Percentiles rank a stretch among this genome's conserved stretches.
These are phyloP conservation scores for Oscheius sp. DNA, from an alignment of 2,888 invertebrate genomes.

Conservation along the genomic window DNA sequence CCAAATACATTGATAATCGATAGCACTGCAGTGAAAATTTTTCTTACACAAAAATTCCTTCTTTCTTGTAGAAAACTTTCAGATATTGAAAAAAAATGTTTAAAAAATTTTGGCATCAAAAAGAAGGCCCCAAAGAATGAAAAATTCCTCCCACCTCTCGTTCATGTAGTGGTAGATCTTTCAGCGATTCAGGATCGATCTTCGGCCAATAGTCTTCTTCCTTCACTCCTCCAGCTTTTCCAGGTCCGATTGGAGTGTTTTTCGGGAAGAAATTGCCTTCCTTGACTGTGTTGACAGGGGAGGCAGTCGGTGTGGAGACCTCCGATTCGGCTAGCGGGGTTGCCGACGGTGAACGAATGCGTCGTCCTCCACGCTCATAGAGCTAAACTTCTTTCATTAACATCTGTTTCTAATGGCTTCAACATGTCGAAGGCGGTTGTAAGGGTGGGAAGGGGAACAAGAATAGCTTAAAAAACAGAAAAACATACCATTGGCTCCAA, in stretches of 20 bases:
- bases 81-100: too few relatives aligned
- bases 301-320: slow-evolving; percentile 49
- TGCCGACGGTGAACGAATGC: slow-evolving; percentile 24
- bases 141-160: slow-evolving; percentile 25
- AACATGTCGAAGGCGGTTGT: not conserved
- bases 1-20: too few relatives aligned
- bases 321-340: slow-evolving; percentile 47
- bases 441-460: not conserved
- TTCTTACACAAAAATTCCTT: too few relatives aligned
- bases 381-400: not conserved
- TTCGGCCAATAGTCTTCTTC: not conserved
- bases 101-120: not conserved
- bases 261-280: slow-evolving; percentile 41
- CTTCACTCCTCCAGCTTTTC: not conserved
- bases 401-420: slow-evolving; percentile 17
- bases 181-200: slow-evolving; percentile 8
- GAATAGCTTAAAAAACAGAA: not conserved
- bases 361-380: slow-evolving; percentile 13
- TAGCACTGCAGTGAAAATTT: too few relatives aligned
- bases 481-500: slow-evolving; percentile 43
- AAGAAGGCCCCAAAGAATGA: too few relatives aligned
- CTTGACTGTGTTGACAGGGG: slow-evolving; percentile 47
- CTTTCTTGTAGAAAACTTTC: too few relatives aligned
- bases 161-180: slow-evolving; percentile 23
- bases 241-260: slow-evolving; percentile 22